Conservation (phyloP, 2,888 invertebrate genomes). For the Trypoxylon attenuatum region DNA sequence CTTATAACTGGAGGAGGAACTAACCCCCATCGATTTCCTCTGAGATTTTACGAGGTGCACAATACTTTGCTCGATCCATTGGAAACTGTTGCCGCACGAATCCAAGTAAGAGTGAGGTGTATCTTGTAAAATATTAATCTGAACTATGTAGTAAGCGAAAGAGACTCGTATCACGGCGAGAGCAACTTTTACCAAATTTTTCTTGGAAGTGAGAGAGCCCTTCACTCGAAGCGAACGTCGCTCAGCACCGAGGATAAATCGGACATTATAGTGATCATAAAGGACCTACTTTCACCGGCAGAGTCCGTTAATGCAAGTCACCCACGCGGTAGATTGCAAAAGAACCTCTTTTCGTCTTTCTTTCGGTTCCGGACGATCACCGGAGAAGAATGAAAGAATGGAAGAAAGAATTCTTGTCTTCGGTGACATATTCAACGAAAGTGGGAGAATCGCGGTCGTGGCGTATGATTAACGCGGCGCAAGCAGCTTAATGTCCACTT, state of each 20-base stretch:
- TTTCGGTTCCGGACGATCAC: neutral
- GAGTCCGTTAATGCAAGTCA: slow-evolving; percentile 38
- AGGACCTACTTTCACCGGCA: slow-evolving; percentile 45
- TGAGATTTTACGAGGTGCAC: no score
- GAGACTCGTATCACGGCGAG: no score
- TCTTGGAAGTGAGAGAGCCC: neutral
- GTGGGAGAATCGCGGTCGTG: slow-evolving; percentile 30
- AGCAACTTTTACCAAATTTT: slow-evolving; percentile 31
- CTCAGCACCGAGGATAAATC: slow-evolving; percentile 39
- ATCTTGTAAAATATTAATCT: no score
- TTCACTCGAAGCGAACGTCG: slow-evolving; percentile 1
- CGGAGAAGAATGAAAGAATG: no score
- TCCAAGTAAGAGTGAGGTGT: no score
- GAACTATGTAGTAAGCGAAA: no score
- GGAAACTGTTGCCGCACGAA: no score
- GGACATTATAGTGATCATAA: slow-evolving; percentile 34
- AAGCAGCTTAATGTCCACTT: slow-evolving; percentile 59
- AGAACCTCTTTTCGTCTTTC: slow-evolving; percentile 14
- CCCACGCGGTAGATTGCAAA: slow-evolving; percentile 37
- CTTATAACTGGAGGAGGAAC: neutral
- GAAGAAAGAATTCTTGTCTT: neutral
- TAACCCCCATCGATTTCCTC: no score
- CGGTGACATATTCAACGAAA: slow-evolving; percentile 21
- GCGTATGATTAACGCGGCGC: slow-evolving; percentile 61
- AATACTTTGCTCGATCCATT: no score